Evolutionary conservation across 2,113 vertebrate species (phyloP).

Genomic region (Sigmodon hispidus): DNA sequence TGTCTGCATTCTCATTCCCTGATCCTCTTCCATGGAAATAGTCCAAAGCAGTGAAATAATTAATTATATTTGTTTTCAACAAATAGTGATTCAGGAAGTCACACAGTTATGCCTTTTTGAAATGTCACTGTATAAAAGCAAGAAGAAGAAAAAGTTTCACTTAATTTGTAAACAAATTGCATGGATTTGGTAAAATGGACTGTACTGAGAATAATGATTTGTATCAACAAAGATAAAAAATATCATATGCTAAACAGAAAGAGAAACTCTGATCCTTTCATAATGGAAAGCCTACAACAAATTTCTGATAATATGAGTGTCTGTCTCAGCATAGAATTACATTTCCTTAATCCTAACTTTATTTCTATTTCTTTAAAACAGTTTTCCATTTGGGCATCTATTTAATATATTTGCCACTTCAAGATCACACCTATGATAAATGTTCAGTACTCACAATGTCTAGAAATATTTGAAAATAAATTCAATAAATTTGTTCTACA

Average conservation of each 20-base stretch:
- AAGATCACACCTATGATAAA: constrained; percentile 12
- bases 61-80: constrained; percentile 47
- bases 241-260: constrained; percentile 34
- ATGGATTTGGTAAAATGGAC: constrained; percentile 31
- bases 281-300: constrained; percentile 53
- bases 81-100: background rate
- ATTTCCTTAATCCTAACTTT: constrained; percentile 43
- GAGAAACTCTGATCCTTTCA: constrained; percentile 37
- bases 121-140: background rate
- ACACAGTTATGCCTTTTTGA: background rate
- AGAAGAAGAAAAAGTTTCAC: constrained; percentile 11
- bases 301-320: constrained; percentile 58
- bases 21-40: constrained; percentile 7
- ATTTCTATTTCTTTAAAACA: constrained; percentile 61
- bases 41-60: background rate
- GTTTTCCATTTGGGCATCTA: background rate
- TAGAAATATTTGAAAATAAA: constrained; percentile 5
- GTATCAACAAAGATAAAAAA: constrained; percentile 42
- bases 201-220: constrained; percentile 55
- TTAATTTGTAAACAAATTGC: constrained; percentile 62
- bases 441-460: background rate
- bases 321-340: background rate
- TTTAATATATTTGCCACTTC: constrained; percentile 41
- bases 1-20: background rate
- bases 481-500: background rate